Conservation (phyloP, 2,888 invertebrate species). For the Lepidonotus clava region DNA sequence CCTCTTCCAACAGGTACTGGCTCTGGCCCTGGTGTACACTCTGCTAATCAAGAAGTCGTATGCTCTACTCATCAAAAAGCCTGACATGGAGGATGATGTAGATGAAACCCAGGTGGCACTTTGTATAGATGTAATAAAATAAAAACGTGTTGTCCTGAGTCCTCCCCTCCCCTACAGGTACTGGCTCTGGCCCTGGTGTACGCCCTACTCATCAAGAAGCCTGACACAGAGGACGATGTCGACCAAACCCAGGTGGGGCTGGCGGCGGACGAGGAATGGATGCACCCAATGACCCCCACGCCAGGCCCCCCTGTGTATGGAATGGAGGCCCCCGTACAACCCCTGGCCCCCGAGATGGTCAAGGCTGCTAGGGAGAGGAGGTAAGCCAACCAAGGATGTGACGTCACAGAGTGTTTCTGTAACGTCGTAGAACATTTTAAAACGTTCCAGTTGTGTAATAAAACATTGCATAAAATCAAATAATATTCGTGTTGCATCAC, state of each 20-base stretch:
- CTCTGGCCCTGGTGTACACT: conserved; percentile 67
- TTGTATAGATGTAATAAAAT: too few species aligned
- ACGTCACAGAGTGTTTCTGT: background rate
- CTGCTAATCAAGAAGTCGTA: too few species aligned
- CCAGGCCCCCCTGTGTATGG: conserved; percentile 60
- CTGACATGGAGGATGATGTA: conserved; percentile 66
- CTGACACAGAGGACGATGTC: conserved; percentile 66
- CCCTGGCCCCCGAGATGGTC: background rate
- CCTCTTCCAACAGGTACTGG: conserved; percentile 63
- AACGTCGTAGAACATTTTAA: background rate
- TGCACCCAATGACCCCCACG: conserved; percentile 66
- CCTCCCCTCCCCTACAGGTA: too few species aligned
- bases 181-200: conserved; percentile 67
- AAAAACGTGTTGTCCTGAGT: too few species aligned
- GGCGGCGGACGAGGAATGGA: conserved; percentile 65
- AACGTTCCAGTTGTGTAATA: background rate
- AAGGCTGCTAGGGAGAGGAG: conserved; percentile 47
- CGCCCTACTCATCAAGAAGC: conserved; percentile 68
- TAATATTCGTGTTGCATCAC: too few species aligned
- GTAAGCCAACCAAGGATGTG: conserved; percentile 1
- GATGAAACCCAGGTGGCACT: conserved; percentile 37
- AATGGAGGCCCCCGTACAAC: background rate
- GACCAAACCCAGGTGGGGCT: conserved; percentile 57
- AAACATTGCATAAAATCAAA: too few species aligned
- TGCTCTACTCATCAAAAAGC: conserved; percentile 68